These are phyloP conservation scores for Hemibagrus guttatus DNA, from an alignment of 2,797 vertebrate species.

Conservation along the genomic window DNA sequence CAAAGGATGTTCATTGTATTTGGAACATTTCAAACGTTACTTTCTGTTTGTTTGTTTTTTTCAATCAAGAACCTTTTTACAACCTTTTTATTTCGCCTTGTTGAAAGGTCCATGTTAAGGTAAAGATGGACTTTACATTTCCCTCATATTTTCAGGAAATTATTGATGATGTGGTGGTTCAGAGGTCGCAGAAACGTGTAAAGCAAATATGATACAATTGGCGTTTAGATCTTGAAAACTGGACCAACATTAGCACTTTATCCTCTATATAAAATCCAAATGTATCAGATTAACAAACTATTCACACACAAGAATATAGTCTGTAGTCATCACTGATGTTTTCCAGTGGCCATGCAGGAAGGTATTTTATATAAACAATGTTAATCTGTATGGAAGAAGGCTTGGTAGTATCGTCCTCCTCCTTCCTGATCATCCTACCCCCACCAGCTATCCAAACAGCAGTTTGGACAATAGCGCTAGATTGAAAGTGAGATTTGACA, in stretches of 20 bases:
- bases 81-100: too few species aligned
- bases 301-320: neutral
- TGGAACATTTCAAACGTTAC: too few species aligned
- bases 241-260: neutral
- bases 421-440: slow-evolving; percentile 12
- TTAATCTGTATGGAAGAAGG: neutral
- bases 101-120: too few species aligned
- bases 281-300: too few species aligned
- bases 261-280: neutral
- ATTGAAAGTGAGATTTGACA: slow-evolving; percentile 33
- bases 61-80: too few species aligned
- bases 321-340: neutral
- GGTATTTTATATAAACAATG: neutral
- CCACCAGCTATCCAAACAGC: slow-evolving; percentile 27
- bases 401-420: neutral
- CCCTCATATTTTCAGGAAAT: too few species aligned
- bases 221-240: neutral
- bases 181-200: too few species aligned
- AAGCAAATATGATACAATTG: too few species aligned
- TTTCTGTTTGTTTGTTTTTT: too few species aligned
- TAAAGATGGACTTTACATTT: too few species aligned
- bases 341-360: neutral
- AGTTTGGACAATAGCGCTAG: slow-evolving; percentile 30
- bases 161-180: too few species aligned
- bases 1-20: too few species aligned